Conservation (phyloP, 2,113 vertebrate genomes). For the Tetrax tetrax region DNA sequence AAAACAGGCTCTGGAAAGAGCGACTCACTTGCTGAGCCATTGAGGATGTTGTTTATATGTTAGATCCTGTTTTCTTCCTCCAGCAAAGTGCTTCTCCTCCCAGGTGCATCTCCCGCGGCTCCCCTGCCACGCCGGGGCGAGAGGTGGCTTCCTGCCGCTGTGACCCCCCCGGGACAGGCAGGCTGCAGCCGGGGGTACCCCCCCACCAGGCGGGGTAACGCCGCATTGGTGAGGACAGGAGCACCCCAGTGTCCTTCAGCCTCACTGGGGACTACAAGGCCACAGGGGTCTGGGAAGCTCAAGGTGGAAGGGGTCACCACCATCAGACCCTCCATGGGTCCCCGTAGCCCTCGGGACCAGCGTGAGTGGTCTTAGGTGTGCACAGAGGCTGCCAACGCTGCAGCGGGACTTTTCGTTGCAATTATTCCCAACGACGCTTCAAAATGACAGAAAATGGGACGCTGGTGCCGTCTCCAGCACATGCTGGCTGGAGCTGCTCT, state of each 20-base stretch:
- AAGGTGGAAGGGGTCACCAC: neutral
- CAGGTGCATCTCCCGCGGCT: slow-evolving; percentile 75
- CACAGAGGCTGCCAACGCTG: neutral
- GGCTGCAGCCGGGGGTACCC: neutral
- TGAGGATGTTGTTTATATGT: slow-evolving; percentile 82
- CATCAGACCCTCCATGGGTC: fast-evolving
- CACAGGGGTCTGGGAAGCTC: neutral
- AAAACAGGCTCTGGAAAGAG: slow-evolving; percentile 67
- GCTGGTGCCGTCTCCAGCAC: neutral
- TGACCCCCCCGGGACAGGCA: neutral
- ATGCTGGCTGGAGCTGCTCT: neutral
- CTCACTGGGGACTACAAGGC: fast-evolving
- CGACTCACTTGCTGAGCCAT: slow-evolving; percentile 50
- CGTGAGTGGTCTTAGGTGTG: neutral
- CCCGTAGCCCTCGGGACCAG: fast-evolving
- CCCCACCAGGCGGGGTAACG: fast-evolving
- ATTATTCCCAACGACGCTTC: fast-evolving
- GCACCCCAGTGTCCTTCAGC: neutral
- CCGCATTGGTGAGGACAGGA: fast-evolving
- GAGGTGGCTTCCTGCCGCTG: slow-evolving; percentile 54
- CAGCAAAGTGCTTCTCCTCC: slow-evolving; percentile 63
- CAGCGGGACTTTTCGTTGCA: fast-evolving
- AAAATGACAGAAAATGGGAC: neutral
- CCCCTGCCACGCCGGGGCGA: neutral
- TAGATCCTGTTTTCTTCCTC: slow-evolving; percentile 84